phyloP scores from a whole-genome alignment of 2,888 invertebrate species.

The Leuctra nigra region DNA sequence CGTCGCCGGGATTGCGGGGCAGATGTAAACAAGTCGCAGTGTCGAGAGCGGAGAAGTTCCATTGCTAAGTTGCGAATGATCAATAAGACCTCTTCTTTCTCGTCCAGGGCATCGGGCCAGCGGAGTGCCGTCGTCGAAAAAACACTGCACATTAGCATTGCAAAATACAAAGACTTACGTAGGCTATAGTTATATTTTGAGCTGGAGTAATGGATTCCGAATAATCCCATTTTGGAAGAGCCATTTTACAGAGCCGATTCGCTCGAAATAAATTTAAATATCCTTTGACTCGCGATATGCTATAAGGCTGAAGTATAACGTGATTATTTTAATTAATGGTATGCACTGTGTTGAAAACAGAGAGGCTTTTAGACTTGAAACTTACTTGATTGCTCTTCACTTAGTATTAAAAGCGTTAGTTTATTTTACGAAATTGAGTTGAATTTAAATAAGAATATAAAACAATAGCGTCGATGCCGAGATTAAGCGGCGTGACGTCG shows the following conservation, averaged over 20 bases:
- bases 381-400: no score
- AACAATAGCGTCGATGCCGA: no score
- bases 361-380: no score
- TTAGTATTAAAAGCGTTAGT: no score
- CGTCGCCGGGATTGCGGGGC: no score
- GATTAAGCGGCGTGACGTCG: no score
- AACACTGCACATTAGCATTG: conserved; percentile 5
- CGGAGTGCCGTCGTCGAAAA: not conserved
- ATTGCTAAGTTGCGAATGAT: not conserved
- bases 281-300: conserved; percentile 7
- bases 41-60: not conserved
- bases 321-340: conserved; percentile 8
- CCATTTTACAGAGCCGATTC: not conserved
- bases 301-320: not conserved
- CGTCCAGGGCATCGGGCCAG: not conserved
- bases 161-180: not conserved
- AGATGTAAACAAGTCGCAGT: not conserved
- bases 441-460: no score
- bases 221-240: not conserved
- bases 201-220: conserved; percentile 13
- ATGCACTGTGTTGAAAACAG: no score
- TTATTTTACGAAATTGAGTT: no score
- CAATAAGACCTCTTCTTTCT: not conserved
- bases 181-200: conserved; percentile 1
- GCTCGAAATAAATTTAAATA: conserved; percentile 6